Evolutionary conservation across 2,888 invertebrate genomes (phyloP), one percentile per base, ranked within the genome.

Genomic region (Caenorhabditis zanzibari): DNA sequence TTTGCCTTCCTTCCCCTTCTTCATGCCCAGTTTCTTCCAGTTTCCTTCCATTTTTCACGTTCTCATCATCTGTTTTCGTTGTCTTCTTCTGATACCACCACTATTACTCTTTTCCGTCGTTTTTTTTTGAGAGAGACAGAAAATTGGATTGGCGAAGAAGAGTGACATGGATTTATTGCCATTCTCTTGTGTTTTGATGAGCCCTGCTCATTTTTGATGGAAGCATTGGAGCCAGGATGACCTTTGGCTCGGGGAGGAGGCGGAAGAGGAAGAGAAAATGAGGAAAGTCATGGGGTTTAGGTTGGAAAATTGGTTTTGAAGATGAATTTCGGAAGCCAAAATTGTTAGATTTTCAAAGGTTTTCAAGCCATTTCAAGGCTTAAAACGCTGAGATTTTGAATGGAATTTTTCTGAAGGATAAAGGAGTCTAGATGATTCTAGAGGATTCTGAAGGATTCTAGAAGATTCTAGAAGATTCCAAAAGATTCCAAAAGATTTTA

Each of bases 31-130:
- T 19, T 26, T 38, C 44, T 64, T 66, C 56, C 52, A 49, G 54
- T 56, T 66, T 56, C 26, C 66, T 66, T 54, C 32, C 68, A 68
- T 79, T 63, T 35, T 28, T 54, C 79, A 66, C 79, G 63, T 68
- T 79, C 49, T 52, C 61, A 54, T 26, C 22, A 14, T 54, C 22
- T 22, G 22, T 10, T 52, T 24, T 54, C 19, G 47, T 47, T 47
- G 26, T 54, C 26, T 56, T 58, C 24, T 58, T 66, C 24, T 19
- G 28, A 1, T 26, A 16, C 32, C 7, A 6, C 38, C 10, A 2
- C 38, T 38, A 12, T 10, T 49, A 28, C 47, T 47, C 32, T 56
- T 69, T 24, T 32, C 47, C 9, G n/a, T 47, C 38, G 12, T 38
- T 38, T 38, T 38, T 38, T 38, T 6, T 38, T 10, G 49, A 22